These are phyloP conservation scores for Frankliniella intonsa DNA, from an alignment of 2,888 invertebrate species.

Conservation along the genomic window DNA sequence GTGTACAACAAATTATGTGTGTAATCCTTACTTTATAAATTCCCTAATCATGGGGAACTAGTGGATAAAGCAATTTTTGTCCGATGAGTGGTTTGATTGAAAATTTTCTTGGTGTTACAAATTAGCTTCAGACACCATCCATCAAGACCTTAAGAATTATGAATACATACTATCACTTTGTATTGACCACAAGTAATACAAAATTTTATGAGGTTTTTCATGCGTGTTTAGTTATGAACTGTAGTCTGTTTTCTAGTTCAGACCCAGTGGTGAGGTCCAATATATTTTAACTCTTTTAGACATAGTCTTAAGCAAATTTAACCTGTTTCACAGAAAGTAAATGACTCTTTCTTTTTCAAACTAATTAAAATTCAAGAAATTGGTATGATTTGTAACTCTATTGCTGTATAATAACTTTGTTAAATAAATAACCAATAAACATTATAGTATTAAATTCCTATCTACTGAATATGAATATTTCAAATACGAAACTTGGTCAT, in stretches of 20 bases:
- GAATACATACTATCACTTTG: background rate
- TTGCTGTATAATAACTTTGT: background rate
- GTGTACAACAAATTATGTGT: too few species aligned
- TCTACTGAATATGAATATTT: too few species aligned
- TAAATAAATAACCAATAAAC: too few species aligned
- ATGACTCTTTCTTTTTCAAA: background rate
- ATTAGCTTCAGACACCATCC: background rate
- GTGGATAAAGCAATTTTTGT: background rate
- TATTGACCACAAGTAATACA: background rate
- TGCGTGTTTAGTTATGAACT: too few species aligned
- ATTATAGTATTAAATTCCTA: too few species aligned
- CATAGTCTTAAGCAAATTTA: background rate
- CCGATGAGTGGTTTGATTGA: background rate
- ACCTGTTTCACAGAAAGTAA: background rate
- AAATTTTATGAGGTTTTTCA: background rate
- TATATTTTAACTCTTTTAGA: too few species aligned
- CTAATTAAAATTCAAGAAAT: background rate
- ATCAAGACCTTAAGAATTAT: background rate
- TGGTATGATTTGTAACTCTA: background rate
- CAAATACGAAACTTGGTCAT: too few species aligned
- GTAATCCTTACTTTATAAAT: too few species aligned
- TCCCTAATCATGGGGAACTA: too few species aligned
- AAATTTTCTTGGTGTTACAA: background rate
- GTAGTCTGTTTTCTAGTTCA: too few species aligned
- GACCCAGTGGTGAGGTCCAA: too few species aligned